Evolutionary conservation across 53 echinoderm and acorn worm species (phyloP).

Genomic region (Holothuria leucospilota): DNA sequence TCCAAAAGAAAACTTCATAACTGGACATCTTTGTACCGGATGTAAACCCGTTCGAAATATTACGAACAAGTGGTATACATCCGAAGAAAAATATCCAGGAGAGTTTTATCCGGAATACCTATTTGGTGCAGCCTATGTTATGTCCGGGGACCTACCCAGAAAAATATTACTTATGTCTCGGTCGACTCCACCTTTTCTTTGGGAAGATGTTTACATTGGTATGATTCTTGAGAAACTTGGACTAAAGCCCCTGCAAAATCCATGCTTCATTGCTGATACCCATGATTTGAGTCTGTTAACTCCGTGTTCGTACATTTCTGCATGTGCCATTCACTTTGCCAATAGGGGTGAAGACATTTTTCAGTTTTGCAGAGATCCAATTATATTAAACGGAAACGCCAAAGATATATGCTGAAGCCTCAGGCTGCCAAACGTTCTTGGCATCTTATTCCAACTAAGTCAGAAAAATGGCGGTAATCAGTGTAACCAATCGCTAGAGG

Average conservation of each 20-base stretch:
- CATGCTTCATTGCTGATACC: background rate
- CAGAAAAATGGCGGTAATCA: too few species aligned
- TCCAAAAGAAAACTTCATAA: background rate
- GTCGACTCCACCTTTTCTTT: conserved; percentile 1
- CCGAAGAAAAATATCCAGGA: background rate
- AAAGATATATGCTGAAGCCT: too few species aligned
- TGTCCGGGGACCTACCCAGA: background rate
- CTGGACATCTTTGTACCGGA: background rate
- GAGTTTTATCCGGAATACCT: conserved; percentile 4
- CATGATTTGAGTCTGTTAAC: too few species aligned
- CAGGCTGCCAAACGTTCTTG: too few species aligned
- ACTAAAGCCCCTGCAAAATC: background rate
- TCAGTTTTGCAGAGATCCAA: too few species aligned
- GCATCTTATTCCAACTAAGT: too few species aligned
- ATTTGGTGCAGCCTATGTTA: background rate
- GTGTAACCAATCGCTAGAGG: too few species aligned
- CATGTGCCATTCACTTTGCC: too few species aligned
- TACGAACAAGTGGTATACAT: conserved; percentile 6
- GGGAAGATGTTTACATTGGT: conserved; percentile 37
- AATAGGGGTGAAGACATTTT: too few species aligned
- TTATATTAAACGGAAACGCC: too few species aligned
- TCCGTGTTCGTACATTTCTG: too few species aligned
- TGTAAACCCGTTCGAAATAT: background rate
- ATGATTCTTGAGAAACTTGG: conserved; percentile 19
- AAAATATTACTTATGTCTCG: background rate